Evolutionary conservation across 64 coral and sea anemone genomes (phyloP), one percentile per base, ranked within the genome.

Genomic region (Orbicella faveolata): DNA sequence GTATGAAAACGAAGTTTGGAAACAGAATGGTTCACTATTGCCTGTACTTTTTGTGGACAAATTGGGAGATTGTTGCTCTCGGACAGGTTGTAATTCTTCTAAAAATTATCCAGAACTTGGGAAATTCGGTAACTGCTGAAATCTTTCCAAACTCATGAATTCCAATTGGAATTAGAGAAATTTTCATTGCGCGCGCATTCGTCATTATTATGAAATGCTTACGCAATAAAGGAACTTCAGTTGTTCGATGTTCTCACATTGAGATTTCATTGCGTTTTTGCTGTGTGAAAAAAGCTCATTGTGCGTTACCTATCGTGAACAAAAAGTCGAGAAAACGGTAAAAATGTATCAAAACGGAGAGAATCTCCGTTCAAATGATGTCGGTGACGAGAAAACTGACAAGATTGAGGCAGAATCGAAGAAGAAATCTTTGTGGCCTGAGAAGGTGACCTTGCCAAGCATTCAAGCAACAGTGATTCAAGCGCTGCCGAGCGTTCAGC

Each of bases 191-290:
- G 35, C 80, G 80, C 62, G 80, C 80, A 13, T 67, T 65, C 34
- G 62, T 83, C 80, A 83, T 44, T 34, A 83, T 70, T 33, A 83
- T 21, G 26, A 26, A 7, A 6, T 19, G 14, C 61, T 41, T 66
- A 83, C 61, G 63, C 18, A 18, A 83, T 62, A 83, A 68, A 83
- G 35, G 63, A 83, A 67, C 61, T 83, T 83, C 34, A 67, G 3
- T 66, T 83, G 3, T 16, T 81, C 16, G 13, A 9, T 34, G 1
- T 14, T 34, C 10, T 33, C 18, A 19, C 14, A 18, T 3, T 4
- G 14, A 57, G 30, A 18, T 23, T 34, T 25, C 21, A 44, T 12
- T 41, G 35, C 34, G 35, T n/a, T 83, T 37, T 23, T 19, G 13
- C 8, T 23, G 30, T 19, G 35, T 48, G 19, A 83, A 68, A 25